Percentiles rank a stretch among this genome's conserved stretches.
Evolutionary conservation across 2,113 vertebrate genomes (phyloP).

Genomic region (Carassius gibelio): DNA sequence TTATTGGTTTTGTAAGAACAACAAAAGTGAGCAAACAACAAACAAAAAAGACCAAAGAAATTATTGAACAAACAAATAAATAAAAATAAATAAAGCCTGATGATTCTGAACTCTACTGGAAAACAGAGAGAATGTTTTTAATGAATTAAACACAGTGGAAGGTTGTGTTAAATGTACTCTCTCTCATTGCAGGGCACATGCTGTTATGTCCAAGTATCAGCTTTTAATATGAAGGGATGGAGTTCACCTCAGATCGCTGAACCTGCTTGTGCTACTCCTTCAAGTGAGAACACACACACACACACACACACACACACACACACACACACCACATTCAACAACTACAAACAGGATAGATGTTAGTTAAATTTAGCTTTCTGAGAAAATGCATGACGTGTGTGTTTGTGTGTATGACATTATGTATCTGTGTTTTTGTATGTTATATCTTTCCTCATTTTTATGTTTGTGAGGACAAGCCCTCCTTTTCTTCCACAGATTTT

Average conservation of each 20-base stretch:
- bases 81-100: no score
- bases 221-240: constrained; percentile 96
- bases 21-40: no score
- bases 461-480: constrained; percentile 27
- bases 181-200: constrained; percentile 72
- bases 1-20: no score
- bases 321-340: not conserved
- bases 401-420: not conserved
- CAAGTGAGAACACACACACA: constrained; percentile 80
- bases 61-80: not conserved
- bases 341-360: not conserved
- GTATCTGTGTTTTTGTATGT: not conserved
- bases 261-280: constrained; percentile 82
- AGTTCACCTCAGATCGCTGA: constrained; percentile 75
- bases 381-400: not conserved
- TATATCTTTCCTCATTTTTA: constrained; percentile 31
- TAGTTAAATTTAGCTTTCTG: not conserved
- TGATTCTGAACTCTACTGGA: no score
- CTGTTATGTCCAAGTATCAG: constrained; percentile 85
- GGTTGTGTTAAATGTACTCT: not conserved
- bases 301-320: constrained; percentile 19
- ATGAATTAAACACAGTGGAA: not conserved
- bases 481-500: constrained; percentile 23
- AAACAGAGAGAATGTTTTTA: no score
- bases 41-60: no score